These are phyloP conservation scores for Solen grandis DNA, from an alignment of 1,140 invertebrate species.

Conservation along the genomic window DNA sequence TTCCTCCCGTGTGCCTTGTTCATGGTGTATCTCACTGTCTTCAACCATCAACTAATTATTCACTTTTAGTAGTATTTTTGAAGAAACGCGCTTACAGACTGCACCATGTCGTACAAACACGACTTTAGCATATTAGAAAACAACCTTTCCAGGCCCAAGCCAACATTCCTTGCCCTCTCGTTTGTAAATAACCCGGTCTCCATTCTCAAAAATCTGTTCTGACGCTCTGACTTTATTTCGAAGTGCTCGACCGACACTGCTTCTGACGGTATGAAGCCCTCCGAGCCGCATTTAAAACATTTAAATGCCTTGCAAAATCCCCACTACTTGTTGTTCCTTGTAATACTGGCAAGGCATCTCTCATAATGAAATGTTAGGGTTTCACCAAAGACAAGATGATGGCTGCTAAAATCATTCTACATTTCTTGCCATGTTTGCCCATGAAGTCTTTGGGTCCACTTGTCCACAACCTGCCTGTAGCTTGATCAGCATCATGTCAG, in stretches of 20 bases:
- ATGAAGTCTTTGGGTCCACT: slow-evolving; percentile 31
- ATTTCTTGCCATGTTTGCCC: slow-evolving; percentile 49
- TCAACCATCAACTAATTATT: slow-evolving; percentile 36
- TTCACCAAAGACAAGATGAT: slow-evolving; percentile 50
- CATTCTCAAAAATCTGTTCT: slow-evolving; percentile 54
- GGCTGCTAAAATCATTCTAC: slow-evolving; percentile 46
- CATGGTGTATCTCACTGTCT: slow-evolving; percentile 11
- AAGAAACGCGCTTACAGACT: slow-evolving; percentile 13
- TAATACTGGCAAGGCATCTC: slow-evolving; percentile 40
- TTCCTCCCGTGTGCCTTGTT: neutral
- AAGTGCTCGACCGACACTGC: slow-evolving; percentile 42
- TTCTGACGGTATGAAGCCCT: slow-evolving; percentile 48
- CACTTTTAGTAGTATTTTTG: slow-evolving; percentile 41
- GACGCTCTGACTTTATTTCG: slow-evolving; percentile 53
- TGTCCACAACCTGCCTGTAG: slow-evolving; percentile 14
- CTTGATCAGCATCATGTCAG: no score
- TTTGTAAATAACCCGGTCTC: slow-evolving; percentile 59
- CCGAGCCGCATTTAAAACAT: slow-evolving; percentile 35
- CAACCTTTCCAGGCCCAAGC: slow-evolving; percentile 46
- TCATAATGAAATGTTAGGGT: slow-evolving; percentile 43
- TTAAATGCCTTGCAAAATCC: slow-evolving; percentile 53
- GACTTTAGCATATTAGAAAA: slow-evolving; percentile 43
- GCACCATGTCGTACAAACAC: neutral
- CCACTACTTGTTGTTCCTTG: slow-evolving; percentile 53
- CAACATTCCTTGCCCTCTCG: slow-evolving; percentile 47